Evolutionary conservation across 2,888 invertebrate genomes (phyloP).

Genomic region (Calliphora vomitoria): DNA sequence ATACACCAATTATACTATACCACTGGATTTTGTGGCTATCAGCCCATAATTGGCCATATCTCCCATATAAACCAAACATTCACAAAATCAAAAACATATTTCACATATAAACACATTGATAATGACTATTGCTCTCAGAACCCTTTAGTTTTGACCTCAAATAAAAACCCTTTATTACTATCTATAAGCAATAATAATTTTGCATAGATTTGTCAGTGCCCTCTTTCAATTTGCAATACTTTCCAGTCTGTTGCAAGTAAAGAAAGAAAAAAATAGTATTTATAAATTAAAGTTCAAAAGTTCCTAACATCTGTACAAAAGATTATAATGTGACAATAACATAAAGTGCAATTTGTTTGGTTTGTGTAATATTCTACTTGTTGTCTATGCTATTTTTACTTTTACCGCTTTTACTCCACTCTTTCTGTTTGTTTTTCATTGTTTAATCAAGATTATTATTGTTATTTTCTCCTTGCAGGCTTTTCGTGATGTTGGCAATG

Average conservation of each 20-base stretch:
- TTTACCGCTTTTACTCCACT: not conserved
- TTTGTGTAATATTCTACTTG: slow-evolving; percentile 38
- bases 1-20: too few relatives aligned
- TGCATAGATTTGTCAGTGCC: not conserved
- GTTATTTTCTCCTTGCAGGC: slow-evolving; percentile 75
- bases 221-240: not conserved
- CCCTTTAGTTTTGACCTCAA: too few relatives aligned
- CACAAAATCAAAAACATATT: too few relatives aligned
- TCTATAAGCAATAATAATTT: not conserved
- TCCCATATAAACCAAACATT: too few relatives aligned
- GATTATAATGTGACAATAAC: slow-evolving; percentile 63
- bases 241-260: not conserved
- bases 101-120: too few relatives aligned
- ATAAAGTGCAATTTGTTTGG: slow-evolving; percentile 56
- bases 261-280: slow-evolving; percentile 23
- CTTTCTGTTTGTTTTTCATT: slow-evolving; percentile 10
- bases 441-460: slow-evolving; percentile 62
- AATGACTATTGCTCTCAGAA: too few relatives aligned
- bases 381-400: slow-evolving; percentile 25
- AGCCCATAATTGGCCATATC: too few relatives aligned
- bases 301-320: slow-evolving; percentile 59
- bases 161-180: not conserved
- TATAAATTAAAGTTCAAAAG: slow-evolving; percentile 54
- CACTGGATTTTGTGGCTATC: too few relatives aligned
- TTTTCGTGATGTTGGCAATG: slow-evolving; percentile 79